Conservation (phyloP, 2,113 vertebrate genomes). For the Heterotis niloticus region DNA sequence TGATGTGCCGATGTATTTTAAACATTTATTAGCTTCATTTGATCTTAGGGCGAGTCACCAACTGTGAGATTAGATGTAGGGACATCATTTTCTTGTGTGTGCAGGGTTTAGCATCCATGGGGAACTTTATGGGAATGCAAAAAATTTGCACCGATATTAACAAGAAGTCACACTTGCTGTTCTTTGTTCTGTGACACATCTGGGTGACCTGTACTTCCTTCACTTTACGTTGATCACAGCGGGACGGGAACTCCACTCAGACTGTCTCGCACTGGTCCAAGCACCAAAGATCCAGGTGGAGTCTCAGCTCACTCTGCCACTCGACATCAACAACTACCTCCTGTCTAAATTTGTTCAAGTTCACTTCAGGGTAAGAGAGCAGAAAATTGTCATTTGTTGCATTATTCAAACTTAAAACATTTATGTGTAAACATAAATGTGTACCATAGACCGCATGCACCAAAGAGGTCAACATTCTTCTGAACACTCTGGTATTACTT, state of each 20-base stretch:
- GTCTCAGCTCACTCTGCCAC: conserved; percentile 78
- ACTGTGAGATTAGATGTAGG: conserved; percentile 12
- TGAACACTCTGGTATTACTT: too few relatives aligned
- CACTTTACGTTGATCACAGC: conserved; percentile 52
- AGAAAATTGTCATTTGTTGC: neutral
- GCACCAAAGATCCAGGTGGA: conserved; percentile 76
- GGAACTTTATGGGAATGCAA: too few relatives aligned
- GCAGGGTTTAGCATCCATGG: neutral
- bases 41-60: neutral
- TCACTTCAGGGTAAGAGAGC: conserved; percentile 79
- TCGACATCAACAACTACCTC: conserved; percentile 92
- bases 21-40: conserved; percentile 13
- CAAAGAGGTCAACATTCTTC: too few relatives aligned
- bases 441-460: too few relatives aligned
- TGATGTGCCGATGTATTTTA: neutral
- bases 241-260: conserved; percentile 42
- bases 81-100: neutral
- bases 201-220: neutral
- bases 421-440: too few relatives aligned
- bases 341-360: conserved; percentile 86
- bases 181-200: neutral
- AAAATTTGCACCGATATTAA: neutral
- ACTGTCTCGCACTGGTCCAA: conserved; percentile 69
- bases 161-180: neutral
- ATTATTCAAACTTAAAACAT: neutral